These are phyloP conservation scores for Leuciscus idus DNA, from an alignment of 2,113 vertebrate genomes.

Conservation along the genomic window DNA sequence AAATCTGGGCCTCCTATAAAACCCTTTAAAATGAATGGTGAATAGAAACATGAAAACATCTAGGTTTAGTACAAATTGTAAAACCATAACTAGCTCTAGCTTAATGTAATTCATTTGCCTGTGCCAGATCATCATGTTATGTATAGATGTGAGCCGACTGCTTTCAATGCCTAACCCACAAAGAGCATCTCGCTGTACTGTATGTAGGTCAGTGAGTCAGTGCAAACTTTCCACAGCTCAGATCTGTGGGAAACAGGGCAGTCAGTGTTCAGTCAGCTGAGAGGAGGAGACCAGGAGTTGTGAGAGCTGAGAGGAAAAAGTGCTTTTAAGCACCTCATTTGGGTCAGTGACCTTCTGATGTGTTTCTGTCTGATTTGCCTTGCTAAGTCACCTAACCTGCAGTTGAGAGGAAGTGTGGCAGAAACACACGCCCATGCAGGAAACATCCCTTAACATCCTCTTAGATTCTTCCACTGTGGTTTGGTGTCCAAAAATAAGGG, in stretches of 20 bases:
- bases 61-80: background rate
- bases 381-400: slow-evolving; percentile 3
- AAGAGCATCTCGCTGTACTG: slow-evolving; percentile 5
- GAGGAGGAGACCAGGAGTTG: background rate
- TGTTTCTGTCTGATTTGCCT: slow-evolving; percentile 1
- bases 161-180: slow-evolving; percentile 11
- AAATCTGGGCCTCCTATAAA: background rate
- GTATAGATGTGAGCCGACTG: background rate
- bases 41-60: background rate
- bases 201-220: slow-evolving; percentile 58
- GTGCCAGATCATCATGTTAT: background rate
- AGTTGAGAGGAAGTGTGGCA: slow-evolving; percentile 16
- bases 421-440: slow-evolving; percentile 4
- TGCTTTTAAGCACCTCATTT: slow-evolving; percentile 28
- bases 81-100: background rate
- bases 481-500: slow-evolving; percentile 13
- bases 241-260: slow-evolving; percentile 41
- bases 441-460: slow-evolving; percentile 11
- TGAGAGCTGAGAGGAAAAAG: background rate
- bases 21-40: background rate
- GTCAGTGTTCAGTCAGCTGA: slow-evolving; percentile 16
- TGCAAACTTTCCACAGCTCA: slow-evolving; percentile 7
- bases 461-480: slow-evolving; percentile 3
- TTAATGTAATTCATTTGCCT: background rate
- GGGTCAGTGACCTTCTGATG: slow-evolving; percentile 20